Evolutionary conservation across 2,113 vertebrate genomes (phyloP).

Genomic region (Syrrhaptes paradoxus): DNA sequence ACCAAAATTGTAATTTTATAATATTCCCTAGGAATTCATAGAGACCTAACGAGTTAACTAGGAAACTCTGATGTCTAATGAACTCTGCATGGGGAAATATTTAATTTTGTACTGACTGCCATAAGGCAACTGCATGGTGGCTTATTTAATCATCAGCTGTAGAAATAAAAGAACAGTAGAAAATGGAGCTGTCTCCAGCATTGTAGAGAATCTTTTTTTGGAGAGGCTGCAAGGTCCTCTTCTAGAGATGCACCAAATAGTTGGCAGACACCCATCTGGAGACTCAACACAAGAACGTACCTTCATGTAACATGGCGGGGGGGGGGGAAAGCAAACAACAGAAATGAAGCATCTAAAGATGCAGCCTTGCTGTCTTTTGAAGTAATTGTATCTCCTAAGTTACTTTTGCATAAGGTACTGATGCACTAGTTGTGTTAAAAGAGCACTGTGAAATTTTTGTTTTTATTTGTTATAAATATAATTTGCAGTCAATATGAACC

Average conservation of each 20-base stretch:
- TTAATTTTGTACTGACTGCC: slow-evolving; percentile 63
- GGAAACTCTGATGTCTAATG: slow-evolving; percentile 65
- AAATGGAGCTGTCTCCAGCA: neutral
- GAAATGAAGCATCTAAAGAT: neutral
- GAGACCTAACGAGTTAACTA: slow-evolving; percentile 68
- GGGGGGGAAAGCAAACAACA: neutral
- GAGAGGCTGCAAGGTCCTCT: neutral
- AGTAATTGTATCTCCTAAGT: neutral
- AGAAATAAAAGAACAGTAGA: slow-evolving; percentile 43
- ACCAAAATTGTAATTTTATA: slow-evolving; percentile 66
- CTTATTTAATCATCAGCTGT: slow-evolving; percentile 66
- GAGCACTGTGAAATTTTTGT: neutral
- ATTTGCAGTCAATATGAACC: neutral
- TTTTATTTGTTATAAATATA: neutral
- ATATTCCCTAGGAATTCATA: slow-evolving; percentile 66
- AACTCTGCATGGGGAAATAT: slow-evolving; percentile 69
- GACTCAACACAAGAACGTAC: neutral
- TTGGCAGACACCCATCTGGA: neutral
- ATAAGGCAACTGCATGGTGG: slow-evolving; percentile 53
- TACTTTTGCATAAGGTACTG: neutral
- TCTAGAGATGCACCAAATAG: neutral
- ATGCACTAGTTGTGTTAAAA: neutral
- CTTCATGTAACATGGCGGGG: neutral
- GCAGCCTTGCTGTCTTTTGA: neutral
- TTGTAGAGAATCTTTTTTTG: neutral